These are phyloP conservation scores for Pyrgus malvae DNA, from an alignment of 2,888 invertebrate species.

Conservation along the genomic window DNA sequence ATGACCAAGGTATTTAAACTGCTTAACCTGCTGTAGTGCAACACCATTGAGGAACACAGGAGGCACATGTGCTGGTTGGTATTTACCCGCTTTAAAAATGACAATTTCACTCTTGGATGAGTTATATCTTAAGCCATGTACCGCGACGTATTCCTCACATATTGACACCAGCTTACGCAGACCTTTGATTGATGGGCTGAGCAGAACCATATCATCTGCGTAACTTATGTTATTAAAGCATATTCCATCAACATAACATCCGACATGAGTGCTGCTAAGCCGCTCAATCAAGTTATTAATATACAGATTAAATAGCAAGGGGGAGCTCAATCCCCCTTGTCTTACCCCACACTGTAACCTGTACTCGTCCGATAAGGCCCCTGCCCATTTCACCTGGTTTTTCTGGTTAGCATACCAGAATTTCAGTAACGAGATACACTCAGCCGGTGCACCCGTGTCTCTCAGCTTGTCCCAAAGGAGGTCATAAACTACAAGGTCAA, in stretches of 20 bases:
- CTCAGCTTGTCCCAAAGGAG: slow-evolving; percentile 16
- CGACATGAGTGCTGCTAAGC: background rate
- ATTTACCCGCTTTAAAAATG: no score
- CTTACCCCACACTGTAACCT: slow-evolving; percentile 28
- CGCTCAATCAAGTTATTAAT: slow-evolving; percentile 1
- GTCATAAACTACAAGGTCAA: slow-evolving; percentile 21
- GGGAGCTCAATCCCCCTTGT: slow-evolving; percentile 26
- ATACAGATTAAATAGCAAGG: slow-evolving; percentile 19
- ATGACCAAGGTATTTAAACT: no score
- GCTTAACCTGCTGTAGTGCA: no score
- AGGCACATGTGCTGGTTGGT: no score
- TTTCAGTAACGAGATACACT: background rate
- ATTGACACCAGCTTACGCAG: background rate
- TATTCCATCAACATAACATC: background rate
- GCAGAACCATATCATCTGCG: background rate
- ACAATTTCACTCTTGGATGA: background rate
- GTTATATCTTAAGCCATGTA: background rate
- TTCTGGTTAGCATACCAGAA: slow-evolving; percentile 12
- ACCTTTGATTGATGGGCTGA: background rate
- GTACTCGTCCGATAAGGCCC: slow-evolving; percentile 9
- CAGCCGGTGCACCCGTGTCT: background rate
- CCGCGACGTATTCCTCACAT: background rate
- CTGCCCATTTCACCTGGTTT: slow-evolving; percentile 21
- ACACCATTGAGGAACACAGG: no score
- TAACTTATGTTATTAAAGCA: background rate